Conservation (phyloP, 2,113 vertebrate species). For the Trichechus manatus region DNA sequence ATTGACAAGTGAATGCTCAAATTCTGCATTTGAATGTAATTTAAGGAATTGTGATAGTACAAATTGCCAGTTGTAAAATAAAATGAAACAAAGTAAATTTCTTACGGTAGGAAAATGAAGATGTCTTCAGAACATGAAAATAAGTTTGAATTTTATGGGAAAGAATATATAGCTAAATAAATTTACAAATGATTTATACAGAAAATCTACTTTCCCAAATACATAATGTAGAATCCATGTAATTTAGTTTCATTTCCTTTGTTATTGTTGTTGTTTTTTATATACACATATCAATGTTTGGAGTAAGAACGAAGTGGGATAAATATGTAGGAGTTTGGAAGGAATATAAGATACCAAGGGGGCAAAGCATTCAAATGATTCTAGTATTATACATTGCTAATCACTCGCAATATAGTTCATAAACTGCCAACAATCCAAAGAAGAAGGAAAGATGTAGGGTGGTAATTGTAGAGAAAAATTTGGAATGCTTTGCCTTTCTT, state of each 20-base stretch:
- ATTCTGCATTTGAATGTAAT: background rate
- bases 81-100: background rate
- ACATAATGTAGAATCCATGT: background rate
- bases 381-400: background rate
- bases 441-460: background rate
- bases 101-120: background rate
- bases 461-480: background rate
- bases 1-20: background rate
- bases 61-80: background rate
- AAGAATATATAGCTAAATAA: background rate
- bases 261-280: background rate
- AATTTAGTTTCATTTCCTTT: background rate
- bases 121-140: background rate
- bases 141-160: background rate
- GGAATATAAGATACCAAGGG: background rate
- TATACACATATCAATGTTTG: background rate
- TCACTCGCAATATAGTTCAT: background rate
- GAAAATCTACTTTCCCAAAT: background rate
- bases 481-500: background rate
- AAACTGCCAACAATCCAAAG: background rate
- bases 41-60: background rate
- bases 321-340: background rate
- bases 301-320: background rate
- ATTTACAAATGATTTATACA: background rate
- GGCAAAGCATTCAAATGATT: background rate